Base-by-base conservation (phyloP, 2,888 invertebrate species). In the Neoascia interrupta region DNA sequence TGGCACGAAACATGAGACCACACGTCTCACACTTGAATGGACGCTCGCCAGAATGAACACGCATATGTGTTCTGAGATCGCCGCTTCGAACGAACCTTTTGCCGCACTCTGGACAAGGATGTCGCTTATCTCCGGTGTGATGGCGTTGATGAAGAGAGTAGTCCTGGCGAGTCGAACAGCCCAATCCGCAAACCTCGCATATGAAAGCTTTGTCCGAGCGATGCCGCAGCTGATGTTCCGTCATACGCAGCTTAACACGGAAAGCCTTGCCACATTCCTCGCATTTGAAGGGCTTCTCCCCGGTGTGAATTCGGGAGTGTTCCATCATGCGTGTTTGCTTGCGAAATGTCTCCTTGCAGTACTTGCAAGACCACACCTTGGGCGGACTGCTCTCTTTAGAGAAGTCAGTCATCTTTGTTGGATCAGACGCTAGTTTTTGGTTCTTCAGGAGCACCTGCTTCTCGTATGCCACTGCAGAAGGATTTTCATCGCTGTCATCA, bases 61-160 rank as follows among this genome's bases (percentile, higher is more conserved):
- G 85, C 18, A 84, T 76, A 37, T 87, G 87, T 1, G 87, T 87
- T 54, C 87, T 84, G 54, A 87, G 73, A 76, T 87, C 87, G 2
- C 87, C 84, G 75, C 84, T 85, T 16, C 87, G 86, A 10, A 87
- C 87, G 58, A 87, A 87, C 2, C 85, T 87, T 18, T 88, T 88
- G 18, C 84, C 83, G 31, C 87, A 87, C 21, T 84, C 82, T 1
- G 81, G 69, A 51, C 87, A 87, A 23, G 83, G 82, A 73, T 86
- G 85, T n/a, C 88, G 87, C 0, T 86, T 83, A 70, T 88, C 88
- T 45, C 85, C 84, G 18, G 83, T 84, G 64, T 87, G 87, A 58
- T 87, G 88, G 3, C 87, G 86, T 83, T 85, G 84, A 56, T 87
- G 87, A 36, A 86, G 74, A 1, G 83, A 72, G 31, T 85, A 76